Evolutionary conservation across 2,113 vertebrate genomes (phyloP).

Genomic region (Crotophaga sulcirostris): DNA sequence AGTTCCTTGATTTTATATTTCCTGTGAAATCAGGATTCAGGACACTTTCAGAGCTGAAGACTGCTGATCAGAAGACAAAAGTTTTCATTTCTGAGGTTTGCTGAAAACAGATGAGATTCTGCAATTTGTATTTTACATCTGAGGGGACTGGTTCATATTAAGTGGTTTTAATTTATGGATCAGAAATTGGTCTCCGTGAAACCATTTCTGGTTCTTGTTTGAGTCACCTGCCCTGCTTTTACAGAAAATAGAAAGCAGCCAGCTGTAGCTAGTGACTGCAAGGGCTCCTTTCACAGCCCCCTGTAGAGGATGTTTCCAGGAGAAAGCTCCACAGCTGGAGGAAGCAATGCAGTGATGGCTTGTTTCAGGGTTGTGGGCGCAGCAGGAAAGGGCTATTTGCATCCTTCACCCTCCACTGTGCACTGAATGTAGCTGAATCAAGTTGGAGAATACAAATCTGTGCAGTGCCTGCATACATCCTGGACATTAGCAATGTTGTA

Average conservation of each 20-base stretch:
- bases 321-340: background rate
- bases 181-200: background rate
- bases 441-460: background rate
- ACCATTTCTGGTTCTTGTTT: background rate
- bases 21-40: background rate
- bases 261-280: rapidly evolving
- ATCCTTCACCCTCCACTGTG: background rate
- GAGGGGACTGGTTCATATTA: background rate
- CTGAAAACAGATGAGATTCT: background rate
- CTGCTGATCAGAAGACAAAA: background rate
- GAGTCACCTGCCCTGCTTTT: background rate
- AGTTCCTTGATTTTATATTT: background rate
- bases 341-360: background rate
- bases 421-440: background rate
- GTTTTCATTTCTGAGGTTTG: background rate
- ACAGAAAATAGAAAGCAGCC: background rate
- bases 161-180: background rate
- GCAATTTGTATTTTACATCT: background rate
- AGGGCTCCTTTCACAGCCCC: background rate
- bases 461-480: rapidly evolving
- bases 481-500: background rate
- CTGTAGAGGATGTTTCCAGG: background rate
- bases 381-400: background rate
- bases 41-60: background rate
- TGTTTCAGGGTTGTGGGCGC: background rate